A percentile compares a stretch with the other conserved stretches of the same genome.
These are phyloP conservation scores for Dicyrtoma fusca DNA, from an alignment of 2,888 invertebrate species.

Conservation along the genomic window DNA sequence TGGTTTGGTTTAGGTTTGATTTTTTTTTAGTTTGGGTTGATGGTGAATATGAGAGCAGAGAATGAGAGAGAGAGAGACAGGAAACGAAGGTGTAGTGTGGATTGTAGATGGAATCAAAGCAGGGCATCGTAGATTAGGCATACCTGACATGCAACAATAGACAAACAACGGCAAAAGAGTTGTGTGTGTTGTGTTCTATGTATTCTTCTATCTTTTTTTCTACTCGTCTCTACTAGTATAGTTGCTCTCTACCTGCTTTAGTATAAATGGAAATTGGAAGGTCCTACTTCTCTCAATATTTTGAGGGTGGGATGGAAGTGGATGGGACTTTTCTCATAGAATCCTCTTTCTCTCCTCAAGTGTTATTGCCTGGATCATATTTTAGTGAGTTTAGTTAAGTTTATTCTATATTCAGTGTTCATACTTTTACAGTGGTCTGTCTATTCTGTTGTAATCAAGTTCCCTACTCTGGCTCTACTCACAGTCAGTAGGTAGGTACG, in stretches of 20 bases:
- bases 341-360: not conserved
- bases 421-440: too few relatives aligned
- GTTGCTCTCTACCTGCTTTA: not conserved
- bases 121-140: slow-evolving; percentile 30
- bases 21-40: not conserved
- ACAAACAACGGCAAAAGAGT: slow-evolving; percentile 26
- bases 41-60: not conserved
- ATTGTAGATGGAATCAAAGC: slow-evolving; percentile 35
- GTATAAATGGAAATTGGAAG: slow-evolving; percentile 19
- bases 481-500: too few relatives aligned
- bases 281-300: slow-evolving; percentile 8
- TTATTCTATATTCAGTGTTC: too few relatives aligned
- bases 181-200: not conserved
- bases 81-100: slow-evolving; percentile 10
- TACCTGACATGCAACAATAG: slow-evolving; percentile 39
- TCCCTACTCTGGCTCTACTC: too few relatives aligned
- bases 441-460: too few relatives aligned
- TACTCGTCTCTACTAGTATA: not conserved
- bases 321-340: too few relatives aligned
- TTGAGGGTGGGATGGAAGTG: slow-evolving; percentile 21
- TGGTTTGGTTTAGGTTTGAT: not conserved
- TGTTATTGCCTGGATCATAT: too few relatives aligned
- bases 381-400: too few relatives aligned
- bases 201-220: too few relatives aligned
- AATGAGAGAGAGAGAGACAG: slow-evolving; percentile 25